phyloP scores from a whole-genome alignment of 1,140 invertebrate genomes.

The Drosophila nannoptera region DNA sequence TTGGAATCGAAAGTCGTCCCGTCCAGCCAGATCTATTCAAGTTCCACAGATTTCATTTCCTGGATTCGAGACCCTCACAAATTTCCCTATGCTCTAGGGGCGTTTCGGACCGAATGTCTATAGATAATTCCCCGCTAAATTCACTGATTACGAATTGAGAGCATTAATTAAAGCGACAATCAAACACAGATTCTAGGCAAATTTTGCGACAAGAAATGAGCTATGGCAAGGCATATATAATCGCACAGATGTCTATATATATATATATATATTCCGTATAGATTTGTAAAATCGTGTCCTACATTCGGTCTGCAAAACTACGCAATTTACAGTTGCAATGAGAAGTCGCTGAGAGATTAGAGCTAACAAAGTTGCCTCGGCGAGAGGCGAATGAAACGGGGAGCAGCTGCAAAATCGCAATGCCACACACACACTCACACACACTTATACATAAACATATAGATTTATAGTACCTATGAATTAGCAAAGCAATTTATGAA shows the following conservation, averaged over 20 bases:
- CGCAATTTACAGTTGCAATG: constrained; percentile 36
- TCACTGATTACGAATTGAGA: too few relatives aligned
- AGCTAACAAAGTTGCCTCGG: constrained; percentile 43
- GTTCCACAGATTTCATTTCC: too few relatives aligned
- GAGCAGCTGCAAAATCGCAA: constrained; percentile 27
- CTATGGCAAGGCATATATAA: too few relatives aligned
- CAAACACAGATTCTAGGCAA: too few relatives aligned
- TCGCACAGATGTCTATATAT: constrained; percentile 2
- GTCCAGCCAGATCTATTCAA: too few relatives aligned
- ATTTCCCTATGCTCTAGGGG: too few relatives aligned
- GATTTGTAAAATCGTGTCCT: constrained; percentile 15
- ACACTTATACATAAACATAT: constrained; percentile 23
- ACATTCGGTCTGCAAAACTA: constrained; percentile 32
- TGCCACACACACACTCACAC: constrained; percentile 30
- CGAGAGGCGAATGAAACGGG: constrained; percentile 28
- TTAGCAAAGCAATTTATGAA: constrained; percentile 46
- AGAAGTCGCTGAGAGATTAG: constrained; percentile 35
- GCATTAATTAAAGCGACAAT: too few relatives aligned
- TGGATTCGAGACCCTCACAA: too few relatives aligned
- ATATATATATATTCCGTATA: neutral
- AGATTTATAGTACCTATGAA: constrained; percentile 25
- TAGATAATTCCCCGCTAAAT: too few relatives aligned
- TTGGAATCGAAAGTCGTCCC: too few relatives aligned
- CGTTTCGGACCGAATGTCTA: too few relatives aligned
- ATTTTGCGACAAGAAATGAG: neutral